Percentiles rank a stretch among this genome's conserved stretches.
These are phyloP conservation scores for Serilophus lunatus DNA, from an alignment of 2,113 vertebrate species.

Conservation along the genomic window DNA sequence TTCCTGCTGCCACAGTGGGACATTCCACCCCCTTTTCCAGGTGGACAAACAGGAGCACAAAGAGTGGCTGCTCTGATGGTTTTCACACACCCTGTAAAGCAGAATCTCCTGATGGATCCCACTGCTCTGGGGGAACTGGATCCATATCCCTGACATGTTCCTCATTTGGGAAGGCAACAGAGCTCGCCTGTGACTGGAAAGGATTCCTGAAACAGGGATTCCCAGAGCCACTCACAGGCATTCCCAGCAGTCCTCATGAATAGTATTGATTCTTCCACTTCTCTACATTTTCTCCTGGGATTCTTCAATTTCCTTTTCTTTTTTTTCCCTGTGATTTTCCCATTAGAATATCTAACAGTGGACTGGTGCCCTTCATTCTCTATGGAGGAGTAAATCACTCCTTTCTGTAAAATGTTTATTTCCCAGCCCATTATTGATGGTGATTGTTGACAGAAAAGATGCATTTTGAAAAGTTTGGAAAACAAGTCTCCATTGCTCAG, in stretches of 20 bases:
- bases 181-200: background rate
- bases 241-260: background rate
- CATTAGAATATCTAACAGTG: background rate
- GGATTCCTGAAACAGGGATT: background rate
- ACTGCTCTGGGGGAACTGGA: accelerated
- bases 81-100: background rate
- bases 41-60: background rate
- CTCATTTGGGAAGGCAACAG: accelerated
- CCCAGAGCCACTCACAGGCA: background rate
- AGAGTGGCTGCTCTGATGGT: background rate
- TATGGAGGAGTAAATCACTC: too few species aligned
- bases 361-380: background rate
- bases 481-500: background rate
- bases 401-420: background rate
- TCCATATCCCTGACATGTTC: background rate
- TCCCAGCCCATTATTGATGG: background rate
- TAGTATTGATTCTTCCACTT: background rate
- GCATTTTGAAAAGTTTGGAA: background rate
- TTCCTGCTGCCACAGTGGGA: background rate
- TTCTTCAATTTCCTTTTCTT: background rate
- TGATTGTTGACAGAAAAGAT: background rate
- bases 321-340: background rate
- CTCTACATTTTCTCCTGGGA: background rate
- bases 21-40: background rate
- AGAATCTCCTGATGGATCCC: background rate